Evolutionary conservation across 1,140 invertebrate genomes (phyloP).

Genomic region (Solen grandis): DNA sequence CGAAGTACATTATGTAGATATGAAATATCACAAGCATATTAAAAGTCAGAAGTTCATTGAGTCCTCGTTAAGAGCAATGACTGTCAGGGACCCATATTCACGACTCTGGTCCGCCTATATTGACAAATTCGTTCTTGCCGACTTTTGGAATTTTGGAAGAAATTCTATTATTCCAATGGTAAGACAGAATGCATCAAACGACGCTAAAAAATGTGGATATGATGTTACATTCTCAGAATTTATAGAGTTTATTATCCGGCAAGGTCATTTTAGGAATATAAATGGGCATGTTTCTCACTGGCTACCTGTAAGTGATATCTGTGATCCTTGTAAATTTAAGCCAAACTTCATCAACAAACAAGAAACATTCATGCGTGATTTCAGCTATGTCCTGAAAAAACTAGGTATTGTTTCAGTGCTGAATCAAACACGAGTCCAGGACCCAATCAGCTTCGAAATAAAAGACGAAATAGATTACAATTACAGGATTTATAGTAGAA

Average conservation of each 20-base stretch:
- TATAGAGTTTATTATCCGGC: conserved; percentile 46
- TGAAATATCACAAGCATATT: too few relatives aligned
- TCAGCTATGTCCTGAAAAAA: conserved; percentile 28
- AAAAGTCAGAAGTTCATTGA: too few relatives aligned
- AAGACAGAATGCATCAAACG: conserved; percentile 5
- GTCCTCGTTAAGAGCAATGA: conserved; percentile 39
- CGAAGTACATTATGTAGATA: too few relatives aligned
- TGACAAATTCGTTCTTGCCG: conserved; percentile 60
- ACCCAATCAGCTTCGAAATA: conserved; percentile 49
- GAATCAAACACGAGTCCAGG: background rate
- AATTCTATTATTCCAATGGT: conserved; percentile 35
- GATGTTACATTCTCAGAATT: conserved; percentile 64
- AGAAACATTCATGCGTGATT: conserved; percentile 59
- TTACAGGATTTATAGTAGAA: conserved; percentile 23
- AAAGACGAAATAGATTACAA: conserved; percentile 58
- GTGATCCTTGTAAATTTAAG: conserved; percentile 58
- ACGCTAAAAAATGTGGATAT: conserved; percentile 36
- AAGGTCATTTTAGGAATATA: background rate
- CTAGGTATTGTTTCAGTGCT: conserved; percentile 42
- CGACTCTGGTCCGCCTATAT: conserved; percentile 63
- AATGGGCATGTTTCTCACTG: conserved; percentile 65
- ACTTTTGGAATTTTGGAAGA: conserved; percentile 58
- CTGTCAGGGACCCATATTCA: conserved; percentile 58
- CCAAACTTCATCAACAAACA: conserved; percentile 62
- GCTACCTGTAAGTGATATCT: conserved; percentile 55